Evolutionary conservation across 2,888 invertebrate genomes (phyloP).

Genomic region (Dryobotodes eremita): DNA sequence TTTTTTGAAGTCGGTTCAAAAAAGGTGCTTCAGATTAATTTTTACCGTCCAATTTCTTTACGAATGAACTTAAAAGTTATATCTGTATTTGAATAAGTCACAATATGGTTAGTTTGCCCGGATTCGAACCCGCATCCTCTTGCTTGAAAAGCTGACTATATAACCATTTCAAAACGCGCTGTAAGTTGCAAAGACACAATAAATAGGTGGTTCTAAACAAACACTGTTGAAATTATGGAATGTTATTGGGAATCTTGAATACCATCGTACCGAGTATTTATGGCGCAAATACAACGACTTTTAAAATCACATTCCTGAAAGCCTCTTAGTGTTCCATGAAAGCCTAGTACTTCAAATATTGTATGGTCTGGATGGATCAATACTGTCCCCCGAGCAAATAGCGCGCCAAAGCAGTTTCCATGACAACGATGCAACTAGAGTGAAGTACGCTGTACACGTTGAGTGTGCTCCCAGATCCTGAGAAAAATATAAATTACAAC

Average conservation of each 20-base stretch:
- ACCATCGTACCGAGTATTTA: neutral
- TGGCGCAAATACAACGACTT: neutral
- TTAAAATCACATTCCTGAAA: slow-evolving; percentile 5
- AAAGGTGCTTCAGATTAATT: too few species aligned
- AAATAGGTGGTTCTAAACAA: neutral
- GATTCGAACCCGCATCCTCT: neutral
- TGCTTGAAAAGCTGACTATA: neutral
- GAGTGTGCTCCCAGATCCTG: too few species aligned
- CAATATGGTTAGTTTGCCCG: neutral
- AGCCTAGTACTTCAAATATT: slow-evolving; percentile 37
- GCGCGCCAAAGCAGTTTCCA: slow-evolving; percentile 9
- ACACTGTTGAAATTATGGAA: too few species aligned
- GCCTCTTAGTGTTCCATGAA: slow-evolving; percentile 16
- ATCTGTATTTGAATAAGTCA: neutral
- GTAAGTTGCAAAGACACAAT: neutral
- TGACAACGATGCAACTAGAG: slow-evolving; percentile 27
- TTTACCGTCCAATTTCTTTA: too few species aligned
- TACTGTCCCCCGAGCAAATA: slow-evolving; percentile 12
- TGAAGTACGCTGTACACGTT: neutral
- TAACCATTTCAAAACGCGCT: neutral
- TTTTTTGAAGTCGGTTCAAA: too few species aligned
- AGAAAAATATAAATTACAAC: neutral
- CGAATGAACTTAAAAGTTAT: too few species aligned
- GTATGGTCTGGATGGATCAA: slow-evolving; percentile 24
- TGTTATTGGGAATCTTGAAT: neutral